Evolutionary conservation across 2,888 invertebrate genomes (phyloP), one percentile per base, ranked within the genome.

Genomic region (Nemotelus nigrinus): DNA sequence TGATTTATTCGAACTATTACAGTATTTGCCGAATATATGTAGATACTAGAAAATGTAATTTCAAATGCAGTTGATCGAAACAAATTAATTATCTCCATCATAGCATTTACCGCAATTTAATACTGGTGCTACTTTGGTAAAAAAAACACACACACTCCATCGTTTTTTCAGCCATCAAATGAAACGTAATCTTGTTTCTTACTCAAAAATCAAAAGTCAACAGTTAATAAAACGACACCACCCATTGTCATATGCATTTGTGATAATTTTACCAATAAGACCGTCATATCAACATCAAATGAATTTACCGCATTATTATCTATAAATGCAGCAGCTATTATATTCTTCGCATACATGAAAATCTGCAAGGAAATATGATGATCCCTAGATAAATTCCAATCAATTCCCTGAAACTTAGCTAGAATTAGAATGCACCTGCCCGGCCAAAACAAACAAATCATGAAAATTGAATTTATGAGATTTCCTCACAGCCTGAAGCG

Each of bases 381-480:
- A 47, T 25, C 43, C 7, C 10, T 25, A 55, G 70, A 55, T 70
- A 70, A 55, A 39, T 6, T 25, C 57, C 57, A 43, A 53, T 70
- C 70, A 53, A 70, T 41, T n/a, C 7, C 53, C 53, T 65, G 65
- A 5, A 65, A 65, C 41, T 25, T 45, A 47, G n/a, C 58, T 58
- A 58, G 58, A 58, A 58, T 8, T 50, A n/a, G 43, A 43, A 41
- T 47, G 55, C 74, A 74, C 63, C 74, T 74, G 74, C 63, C 50
- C 60, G 39, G 53, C 10, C 53, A 70, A 68, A 6, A 44, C 71
- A 44, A 72, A 57, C 71, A 58, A 72, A 72, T 72, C 71, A 58
- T 25, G 45, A 57, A 25, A 58, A 45, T 67, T 50, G 6, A 72
- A 72, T 72, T 72, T 57, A 72, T 58, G 71, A 45, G 25, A 72